These are phyloP conservation scores for Neocrepidodera transversa DNA, from an alignment of 2,888 invertebrate species.

Conservation along the genomic window DNA sequence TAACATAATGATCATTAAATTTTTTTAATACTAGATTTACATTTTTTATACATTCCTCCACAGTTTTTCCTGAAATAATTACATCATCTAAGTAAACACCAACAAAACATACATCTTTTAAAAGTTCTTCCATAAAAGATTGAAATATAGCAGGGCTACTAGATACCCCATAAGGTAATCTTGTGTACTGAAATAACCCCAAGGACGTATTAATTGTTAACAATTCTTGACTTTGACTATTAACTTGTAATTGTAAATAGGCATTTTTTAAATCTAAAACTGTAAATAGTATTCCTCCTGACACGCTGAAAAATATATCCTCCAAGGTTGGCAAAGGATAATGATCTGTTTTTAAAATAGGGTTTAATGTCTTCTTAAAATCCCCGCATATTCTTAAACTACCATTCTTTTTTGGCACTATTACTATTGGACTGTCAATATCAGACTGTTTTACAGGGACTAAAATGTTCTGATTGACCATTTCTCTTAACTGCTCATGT, in stretches of 20 bases:
- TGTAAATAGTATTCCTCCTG: no score
- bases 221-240: background rate
- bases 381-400: background rate
- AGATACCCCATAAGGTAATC: background rate
- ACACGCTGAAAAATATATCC: no score
- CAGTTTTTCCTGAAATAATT: no score
- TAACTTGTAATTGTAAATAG: background rate
- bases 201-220: constrained; percentile 10
- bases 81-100: no score
- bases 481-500: background rate
- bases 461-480: background rate
- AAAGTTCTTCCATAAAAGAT: background rate
- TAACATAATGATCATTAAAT: no score
- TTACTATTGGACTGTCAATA: background rate
- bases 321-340: no score
- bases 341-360: background rate
- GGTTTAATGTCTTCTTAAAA: background rate
- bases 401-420: constrained; percentile 2
- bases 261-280: no score
- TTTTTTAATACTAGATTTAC: no score
- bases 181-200: constrained; percentile 1
- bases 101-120: constrained; percentile 1
- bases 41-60: no score
- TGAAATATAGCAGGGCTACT: background rate
- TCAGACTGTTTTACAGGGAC: background rate